phyloP scores from a whole-genome alignment of 2,888 invertebrate genomes.

The Stratiomys singularior region DNA sequence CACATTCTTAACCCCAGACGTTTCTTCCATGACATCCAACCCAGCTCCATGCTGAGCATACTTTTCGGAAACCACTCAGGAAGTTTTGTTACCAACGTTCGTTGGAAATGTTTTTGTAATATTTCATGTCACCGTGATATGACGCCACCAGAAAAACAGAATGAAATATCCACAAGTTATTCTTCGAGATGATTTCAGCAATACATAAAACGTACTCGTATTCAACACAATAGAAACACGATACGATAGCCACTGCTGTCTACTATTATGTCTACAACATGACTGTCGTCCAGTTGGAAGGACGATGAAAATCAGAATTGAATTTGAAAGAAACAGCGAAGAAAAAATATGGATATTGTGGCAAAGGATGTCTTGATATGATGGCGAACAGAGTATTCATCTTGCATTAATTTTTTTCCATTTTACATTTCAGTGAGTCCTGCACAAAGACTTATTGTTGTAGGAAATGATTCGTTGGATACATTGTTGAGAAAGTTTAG shows the following conservation, averaged over 20 bases:
- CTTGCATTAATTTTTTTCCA: too few relatives aligned
- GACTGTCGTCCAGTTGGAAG: neutral
- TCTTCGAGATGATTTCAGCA: neutral
- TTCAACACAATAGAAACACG: neutral
- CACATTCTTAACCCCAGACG: neutral
- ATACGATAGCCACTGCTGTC: neutral
- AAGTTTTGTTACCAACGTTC: neutral
- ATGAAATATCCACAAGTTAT: constrained; percentile 14
- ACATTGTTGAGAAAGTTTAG: too few relatives aligned
- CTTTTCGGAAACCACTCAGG: neutral
- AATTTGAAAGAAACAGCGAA: neutral
- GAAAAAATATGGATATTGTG: neutral
- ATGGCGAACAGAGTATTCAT: too few relatives aligned
- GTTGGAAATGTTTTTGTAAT: constrained; percentile 2
- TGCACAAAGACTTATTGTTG: too few relatives aligned
- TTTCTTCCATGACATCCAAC: neutral
- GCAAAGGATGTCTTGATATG: neutral
- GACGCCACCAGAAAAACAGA: constrained; percentile 3
- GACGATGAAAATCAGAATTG: constrained; percentile 2
- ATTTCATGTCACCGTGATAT: constrained; percentile 22
- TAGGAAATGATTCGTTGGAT: too few relatives aligned
- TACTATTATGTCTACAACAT: neutral
- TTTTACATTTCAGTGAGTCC: too few relatives aligned
- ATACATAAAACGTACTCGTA: neutral
- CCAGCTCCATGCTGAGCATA: neutral